A percentile compares a stretch with the other conserved stretches of the same genome.
Conservation (phyloP, 2,888 invertebrate genomes). For the Amphimallon solstitiale region DNA sequence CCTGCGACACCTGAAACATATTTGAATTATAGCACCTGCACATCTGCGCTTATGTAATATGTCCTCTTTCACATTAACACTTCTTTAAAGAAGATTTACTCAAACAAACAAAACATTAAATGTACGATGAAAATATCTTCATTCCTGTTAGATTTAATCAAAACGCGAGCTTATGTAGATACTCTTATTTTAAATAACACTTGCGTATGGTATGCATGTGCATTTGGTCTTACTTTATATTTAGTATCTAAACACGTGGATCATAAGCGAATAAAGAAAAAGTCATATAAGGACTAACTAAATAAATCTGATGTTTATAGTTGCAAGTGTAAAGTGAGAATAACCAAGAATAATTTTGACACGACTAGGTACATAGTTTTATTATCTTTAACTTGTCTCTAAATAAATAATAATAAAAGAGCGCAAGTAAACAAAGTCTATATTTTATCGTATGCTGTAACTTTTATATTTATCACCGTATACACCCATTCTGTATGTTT, state of each 20-base stretch:
- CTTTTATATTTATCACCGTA: slow-evolving; percentile 27
- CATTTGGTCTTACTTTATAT: too few species aligned
- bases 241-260: too few species aligned
- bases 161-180: background rate
- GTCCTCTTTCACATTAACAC: slow-evolving; percentile 19
- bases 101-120: slow-evolving; percentile 3
- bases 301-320: slow-evolving; percentile 1
- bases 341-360: background rate
- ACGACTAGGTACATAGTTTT: background rate
- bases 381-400: background rate
- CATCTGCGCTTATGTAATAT: background rate
- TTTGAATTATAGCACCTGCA: background rate
- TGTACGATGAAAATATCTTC: background rate
- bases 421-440: slow-evolving; percentile 22
- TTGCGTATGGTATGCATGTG: background rate
- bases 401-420: slow-evolving; percentile 23
- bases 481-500: slow-evolving; percentile 22
- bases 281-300: slow-evolving; percentile 7
- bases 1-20: background rate
- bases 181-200: background rate
- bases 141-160: background rate
- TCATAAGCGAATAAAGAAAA: background rate
- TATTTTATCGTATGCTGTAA: slow-evolving; percentile 7
- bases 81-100: background rate
- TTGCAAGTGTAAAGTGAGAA: background rate